These are phyloP conservation scores for Zosterops lateralis DNA, from an alignment of 2,113 vertebrate genomes.

Conservation along the genomic window DNA sequence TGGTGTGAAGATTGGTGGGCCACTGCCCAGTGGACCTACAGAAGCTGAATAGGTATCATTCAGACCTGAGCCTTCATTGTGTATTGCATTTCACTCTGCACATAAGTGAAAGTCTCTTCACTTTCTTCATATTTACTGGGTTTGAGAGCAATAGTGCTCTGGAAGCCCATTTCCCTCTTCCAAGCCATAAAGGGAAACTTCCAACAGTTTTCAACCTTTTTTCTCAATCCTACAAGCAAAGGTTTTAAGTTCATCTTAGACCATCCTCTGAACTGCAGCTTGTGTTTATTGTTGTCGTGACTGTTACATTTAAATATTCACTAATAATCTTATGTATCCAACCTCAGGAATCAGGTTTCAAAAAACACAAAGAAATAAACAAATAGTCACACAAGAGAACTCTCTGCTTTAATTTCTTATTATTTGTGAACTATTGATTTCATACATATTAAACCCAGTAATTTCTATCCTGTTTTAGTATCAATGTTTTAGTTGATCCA, in stretches of 20 bases:
- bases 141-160: background rate
- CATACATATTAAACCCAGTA: background rate
- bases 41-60: background rate
- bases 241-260: background rate
- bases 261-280: background rate
- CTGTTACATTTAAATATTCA: background rate
- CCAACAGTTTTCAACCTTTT: background rate
- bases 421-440: background rate
- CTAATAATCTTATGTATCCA: background rate
- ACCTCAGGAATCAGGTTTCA: background rate
- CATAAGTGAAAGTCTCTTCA: background rate
- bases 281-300: background rate
- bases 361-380: background rate
- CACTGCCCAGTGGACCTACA: background rate
- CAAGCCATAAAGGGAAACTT: background rate
- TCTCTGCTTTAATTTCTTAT: background rate
- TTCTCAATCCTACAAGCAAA: background rate
- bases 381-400: background rate
- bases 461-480: background rate
- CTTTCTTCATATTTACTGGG: background rate
- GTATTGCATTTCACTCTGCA: background rate
- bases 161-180: background rate
- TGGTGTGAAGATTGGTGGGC: background rate
- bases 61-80: background rate
- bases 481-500: background rate